A percentile compares a stretch with the other conserved stretches of the same genome.
Conservation (phyloP, 2,113 vertebrate genomes). For the Lipophrys pholis region DNA sequence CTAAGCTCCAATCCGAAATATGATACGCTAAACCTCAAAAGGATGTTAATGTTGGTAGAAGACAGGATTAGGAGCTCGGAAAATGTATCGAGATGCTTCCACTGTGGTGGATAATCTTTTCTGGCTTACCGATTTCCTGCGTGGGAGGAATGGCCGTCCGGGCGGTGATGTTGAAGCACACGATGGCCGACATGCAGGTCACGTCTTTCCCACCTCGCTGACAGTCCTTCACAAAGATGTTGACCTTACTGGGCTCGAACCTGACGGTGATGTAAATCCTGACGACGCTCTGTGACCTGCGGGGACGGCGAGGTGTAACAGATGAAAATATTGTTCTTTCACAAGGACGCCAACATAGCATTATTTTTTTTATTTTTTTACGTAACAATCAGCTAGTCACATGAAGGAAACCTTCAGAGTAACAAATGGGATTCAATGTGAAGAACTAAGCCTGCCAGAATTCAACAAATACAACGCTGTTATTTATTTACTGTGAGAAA, state of each 20-base stretch:
- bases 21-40: conserved; percentile 1
- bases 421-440: neutral
- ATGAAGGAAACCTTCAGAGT: neutral
- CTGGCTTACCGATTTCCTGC: conserved; percentile 86
- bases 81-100: conserved; percentile 20
- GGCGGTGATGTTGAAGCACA: conserved; percentile 91
- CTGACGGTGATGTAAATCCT: conserved; percentile 87
- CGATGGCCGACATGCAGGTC: conserved; percentile 91
- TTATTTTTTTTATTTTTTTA: neutral
- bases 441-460: neutral
- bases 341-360: neutral
- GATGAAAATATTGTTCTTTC: neutral
- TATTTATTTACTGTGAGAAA: neutral
- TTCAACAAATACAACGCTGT: neutral
- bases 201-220: conserved; percentile 90
- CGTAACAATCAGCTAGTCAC: neutral
- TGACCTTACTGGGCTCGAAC: conserved; percentile 94
- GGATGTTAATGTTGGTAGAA: conserved; percentile 1
- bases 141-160: conserved; percentile 85
- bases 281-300: conserved; percentile 92
- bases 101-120: conserved; percentile 36
- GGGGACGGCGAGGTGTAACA: neutral
- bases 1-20: neutral
- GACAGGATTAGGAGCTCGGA: neutral
- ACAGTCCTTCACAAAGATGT: conserved; percentile 97